These are phyloP conservation scores for Oasisia sp. DNA, from an alignment of 2,888 invertebrate species.

Conservation along the genomic window DNA sequence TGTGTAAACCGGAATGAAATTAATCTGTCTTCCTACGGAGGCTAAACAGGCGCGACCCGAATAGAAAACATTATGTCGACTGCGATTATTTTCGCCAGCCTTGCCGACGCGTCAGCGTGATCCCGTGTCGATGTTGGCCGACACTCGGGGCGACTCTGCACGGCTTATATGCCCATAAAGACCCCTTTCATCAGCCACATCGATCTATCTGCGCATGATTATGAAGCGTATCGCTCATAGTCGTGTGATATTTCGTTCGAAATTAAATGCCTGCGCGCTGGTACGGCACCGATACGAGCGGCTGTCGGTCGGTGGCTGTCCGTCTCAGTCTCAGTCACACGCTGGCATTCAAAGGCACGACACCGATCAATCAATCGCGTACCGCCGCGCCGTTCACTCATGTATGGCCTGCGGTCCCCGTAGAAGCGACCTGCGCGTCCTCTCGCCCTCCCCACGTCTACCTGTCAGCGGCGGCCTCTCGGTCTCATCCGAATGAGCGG, in stretches of 20 bases:
- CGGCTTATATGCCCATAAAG: neutral
- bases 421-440: neutral
- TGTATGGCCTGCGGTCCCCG: neutral
- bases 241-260: slow-evolving; percentile 5
- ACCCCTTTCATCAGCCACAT: neutral
- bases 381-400: neutral
- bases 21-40: too few relatives aligned
- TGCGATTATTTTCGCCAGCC: neutral
- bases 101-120: neutral
- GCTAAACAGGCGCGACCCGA: too few relatives aligned
- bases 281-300: neutral
- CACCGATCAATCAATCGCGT: neutral
- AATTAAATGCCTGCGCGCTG: neutral
- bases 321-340: neutral
- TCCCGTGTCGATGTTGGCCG: neutral
- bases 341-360: neutral
- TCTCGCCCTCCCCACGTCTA: neutral
- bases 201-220: neutral
- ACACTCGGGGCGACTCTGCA: neutral
- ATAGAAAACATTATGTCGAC: neutral
- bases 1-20: too few relatives aligned
- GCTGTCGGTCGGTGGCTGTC: neutral
- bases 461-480: neutral
- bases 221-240: neutral
- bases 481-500: neutral